Evolutionary conservation across 2,888 invertebrate genomes (phyloP), one percentile per base, ranked within the genome.

Genomic region (Cephus nigrinus): DNA sequence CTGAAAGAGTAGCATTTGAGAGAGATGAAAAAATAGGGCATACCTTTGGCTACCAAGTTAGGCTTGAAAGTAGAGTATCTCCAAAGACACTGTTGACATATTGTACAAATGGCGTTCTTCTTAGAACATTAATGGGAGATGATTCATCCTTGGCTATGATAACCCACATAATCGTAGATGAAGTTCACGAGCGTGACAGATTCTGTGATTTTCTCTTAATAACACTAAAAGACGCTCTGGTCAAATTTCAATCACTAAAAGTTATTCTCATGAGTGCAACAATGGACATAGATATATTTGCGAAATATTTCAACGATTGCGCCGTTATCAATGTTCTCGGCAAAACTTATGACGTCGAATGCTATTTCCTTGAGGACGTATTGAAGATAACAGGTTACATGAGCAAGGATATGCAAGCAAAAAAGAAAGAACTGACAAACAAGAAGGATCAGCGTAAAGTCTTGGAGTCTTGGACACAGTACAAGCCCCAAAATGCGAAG

Each of bases 241-340:
- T 93, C 1, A 93, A 94, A 74, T 95, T 94, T 88, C 94, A 95
- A 82, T 94, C 96, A 80, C 92, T 98, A 32, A 96, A 95, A 87
- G 92, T 99, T 0, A 93, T 99, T 74, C 94, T 99, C 73, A 99
- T 99, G 98, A 98, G 98, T 4, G 99, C 99, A 15, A 97, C 98
- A 0, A 94, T 98, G 90, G 97, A 99, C 88, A 94, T 96, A 73
- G 93, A 94, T 78, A 94, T 97, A 81, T 97, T 98, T 92, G 93
- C 95, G 74, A 94, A 94, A 68, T 99, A 98, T 91, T 99, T 99
- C 92, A 94, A 94, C 88, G 94, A 94, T 86, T 96, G 97, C 83
- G 95, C 96, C 0, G 94, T 97, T 33, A 92, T 98, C 55, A 93
- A 93, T 55, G 95, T 98, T 77, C 96, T 96, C 68, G 98, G 97